These are phyloP conservation scores for Falco berigora DNA, from an alignment of 2,797 vertebrate species.

Conservation along the genomic window DNA sequence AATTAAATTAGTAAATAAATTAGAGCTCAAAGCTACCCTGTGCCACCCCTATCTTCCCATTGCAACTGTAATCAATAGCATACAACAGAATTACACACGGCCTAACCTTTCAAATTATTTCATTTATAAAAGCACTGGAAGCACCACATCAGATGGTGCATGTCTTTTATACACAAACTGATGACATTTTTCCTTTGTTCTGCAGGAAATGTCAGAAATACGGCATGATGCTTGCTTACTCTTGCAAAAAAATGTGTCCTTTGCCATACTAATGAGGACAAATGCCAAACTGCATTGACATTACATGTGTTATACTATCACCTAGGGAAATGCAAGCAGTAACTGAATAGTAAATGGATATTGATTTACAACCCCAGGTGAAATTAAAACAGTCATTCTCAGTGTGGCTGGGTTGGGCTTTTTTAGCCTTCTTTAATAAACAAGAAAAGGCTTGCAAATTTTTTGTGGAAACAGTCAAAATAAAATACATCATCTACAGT, in stretches of 20 bases:
- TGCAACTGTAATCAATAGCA: neutral
- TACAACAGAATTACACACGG: neutral
- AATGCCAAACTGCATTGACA: constrained; percentile 67
- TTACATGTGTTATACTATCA: constrained; percentile 60
- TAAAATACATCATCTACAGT: neutral
- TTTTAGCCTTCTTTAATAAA: neutral
- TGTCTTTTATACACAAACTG: neutral
- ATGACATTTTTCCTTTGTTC: neutral
- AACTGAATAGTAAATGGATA: constrained; percentile 68
- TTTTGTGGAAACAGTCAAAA: neutral
- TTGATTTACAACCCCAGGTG: constrained; percentile 70
- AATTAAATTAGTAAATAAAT: neutral
- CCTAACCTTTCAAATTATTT: neutral
- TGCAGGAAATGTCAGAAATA: constrained; percentile 31
- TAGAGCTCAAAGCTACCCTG: neutral
- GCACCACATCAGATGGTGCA: neutral
- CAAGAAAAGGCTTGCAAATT: constrained; percentile 5
- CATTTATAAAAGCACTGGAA: neutral
- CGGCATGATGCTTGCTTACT: constrained; percentile 32
- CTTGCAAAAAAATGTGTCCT: constrained; percentile 63
- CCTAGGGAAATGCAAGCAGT: constrained; percentile 64
- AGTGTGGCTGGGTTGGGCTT: neutral
- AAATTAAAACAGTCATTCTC: constrained; percentile 60
- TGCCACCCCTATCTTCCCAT: neutral
- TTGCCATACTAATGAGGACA: constrained; percentile 70